A percentile compares a stretch with the other conserved stretches of the same genome.
Conservation (phyloP, 1,140 invertebrate genomes). For the Lethocerus indicus region DNA sequence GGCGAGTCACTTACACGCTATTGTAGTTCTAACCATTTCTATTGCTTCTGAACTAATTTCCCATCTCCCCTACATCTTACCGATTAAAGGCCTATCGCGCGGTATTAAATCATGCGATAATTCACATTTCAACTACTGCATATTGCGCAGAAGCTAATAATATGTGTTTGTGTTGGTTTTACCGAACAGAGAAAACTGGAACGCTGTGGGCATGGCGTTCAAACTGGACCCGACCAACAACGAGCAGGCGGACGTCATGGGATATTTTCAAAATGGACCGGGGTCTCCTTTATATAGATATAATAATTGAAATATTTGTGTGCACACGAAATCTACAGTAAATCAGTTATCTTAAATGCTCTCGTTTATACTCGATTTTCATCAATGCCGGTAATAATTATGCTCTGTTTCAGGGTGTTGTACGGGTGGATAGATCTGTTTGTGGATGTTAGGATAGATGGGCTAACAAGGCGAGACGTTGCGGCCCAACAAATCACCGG, state of each 20-base stretch:
- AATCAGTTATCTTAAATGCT: too few relatives aligned
- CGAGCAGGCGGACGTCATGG: slow-evolving; percentile 49
- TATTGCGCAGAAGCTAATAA: not conserved
- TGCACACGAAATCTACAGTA: too few relatives aligned
- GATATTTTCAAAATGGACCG: slow-evolving; percentile 62
- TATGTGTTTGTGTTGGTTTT: slow-evolving; percentile 31
- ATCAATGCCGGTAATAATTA: too few relatives aligned
- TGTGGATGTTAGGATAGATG: too few relatives aligned
- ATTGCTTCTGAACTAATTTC: not conserved
- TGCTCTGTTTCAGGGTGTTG: too few relatives aligned
- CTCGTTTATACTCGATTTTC: too few relatives aligned
- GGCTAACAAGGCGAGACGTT: too few relatives aligned
- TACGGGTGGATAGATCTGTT: too few relatives aligned
- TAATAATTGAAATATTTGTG: too few relatives aligned
- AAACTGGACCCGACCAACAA: slow-evolving; percentile 41
- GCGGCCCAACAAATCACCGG: too few relatives aligned
- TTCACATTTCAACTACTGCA: not conserved
- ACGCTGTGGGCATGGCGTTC: slow-evolving; percentile 62
- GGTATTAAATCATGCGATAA: not conserved
- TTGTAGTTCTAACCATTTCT: not conserved
- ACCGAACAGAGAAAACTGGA: slow-evolving; percentile 80
- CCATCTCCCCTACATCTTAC: not conserved
- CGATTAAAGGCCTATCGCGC: not conserved
- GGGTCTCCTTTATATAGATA: slow-evolving; percentile 21
- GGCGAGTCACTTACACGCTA: not conserved